Percentiles rank a stretch among this genome's conserved stretches.
These are phyloP conservation scores for Drosophila sp. DNA, from an alignment of 1,140 invertebrate genomes.

Conservation along the genomic window DNA sequence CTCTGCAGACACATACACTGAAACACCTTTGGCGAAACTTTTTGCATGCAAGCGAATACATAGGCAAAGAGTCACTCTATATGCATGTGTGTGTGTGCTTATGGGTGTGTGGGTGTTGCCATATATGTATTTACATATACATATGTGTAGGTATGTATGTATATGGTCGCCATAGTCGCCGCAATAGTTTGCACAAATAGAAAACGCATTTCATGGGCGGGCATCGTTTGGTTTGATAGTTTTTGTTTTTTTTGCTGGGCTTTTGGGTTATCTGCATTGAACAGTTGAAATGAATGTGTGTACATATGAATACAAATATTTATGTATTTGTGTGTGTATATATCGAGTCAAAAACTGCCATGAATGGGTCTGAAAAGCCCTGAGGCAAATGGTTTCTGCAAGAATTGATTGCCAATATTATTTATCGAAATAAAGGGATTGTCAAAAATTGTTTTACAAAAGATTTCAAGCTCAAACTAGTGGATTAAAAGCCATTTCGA, in stretches of 20 bases:
- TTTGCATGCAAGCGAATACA: constrained; percentile 54
- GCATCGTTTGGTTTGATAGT: constrained; percentile 19
- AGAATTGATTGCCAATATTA: too few relatives aligned
- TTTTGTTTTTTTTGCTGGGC: constrained; percentile 12
- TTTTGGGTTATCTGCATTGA: constrained; percentile 27
- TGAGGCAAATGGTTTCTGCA: too few relatives aligned
- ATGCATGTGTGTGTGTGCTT: constrained; percentile 26
- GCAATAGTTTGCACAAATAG: constrained; percentile 51
- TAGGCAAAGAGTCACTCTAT: constrained; percentile 12
- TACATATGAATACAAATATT: not conserved
- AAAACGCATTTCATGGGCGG: constrained; percentile 56
- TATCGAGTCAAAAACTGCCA: constrained; percentile 13
- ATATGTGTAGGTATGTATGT: not conserved
- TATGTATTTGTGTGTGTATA: constrained; percentile 24
- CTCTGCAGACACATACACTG: constrained; percentile 9
- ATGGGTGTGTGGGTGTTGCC: not conserved
- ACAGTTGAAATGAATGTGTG: constrained; percentile 20
- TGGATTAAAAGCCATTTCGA: too few relatives aligned
- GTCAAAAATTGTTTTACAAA: too few relatives aligned
- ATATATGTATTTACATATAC: constrained; percentile 1
- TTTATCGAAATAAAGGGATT: too few relatives aligned
- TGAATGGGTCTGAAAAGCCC: not conserved
- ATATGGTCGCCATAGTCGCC: constrained; percentile 31
- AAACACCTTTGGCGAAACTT: constrained; percentile 30
- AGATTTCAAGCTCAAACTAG: too few relatives aligned